Evolutionary conservation across 2,888 invertebrate genomes (phyloP), one percentile per base, ranked within the genome.

Genomic region (Sepiola atlantica): DNA sequence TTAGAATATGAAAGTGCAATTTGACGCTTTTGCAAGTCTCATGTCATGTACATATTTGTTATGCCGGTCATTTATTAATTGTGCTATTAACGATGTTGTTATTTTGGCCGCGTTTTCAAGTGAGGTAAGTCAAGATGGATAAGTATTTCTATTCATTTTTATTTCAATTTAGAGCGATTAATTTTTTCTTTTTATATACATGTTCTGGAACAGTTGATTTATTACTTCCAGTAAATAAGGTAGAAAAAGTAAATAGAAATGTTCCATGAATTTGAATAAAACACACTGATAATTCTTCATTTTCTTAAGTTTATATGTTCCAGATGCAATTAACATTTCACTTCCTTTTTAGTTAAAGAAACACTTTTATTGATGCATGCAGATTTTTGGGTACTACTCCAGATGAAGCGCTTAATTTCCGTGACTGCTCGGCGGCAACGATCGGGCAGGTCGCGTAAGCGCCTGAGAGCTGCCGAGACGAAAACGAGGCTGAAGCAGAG

Each of bases 31-130:
- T n/a, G 21, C 10, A 21, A 61, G n/a, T n/a, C 3, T 77, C 77
- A 77, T 77, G 77, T n/a, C 77, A 77, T 77, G n/a, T 77, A 77
- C 77, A 77, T 32, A 77, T 77, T 77, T 77, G 77, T 77, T 77
- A 77, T 77, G 77, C 16, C n/a, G 77, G 77, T 77, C 77, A 77
- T 77, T 77, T 32, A 16, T 77, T 32, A 14, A 14, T 77, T 77
- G n/a, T 77, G n/a, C 77, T 77, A 77, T 77, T 32, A n/a, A n/a
- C 32, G n/a, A n/a, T 77, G 77, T 16, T 77, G 77, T 77, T 77
- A 14, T 77, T 77, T 77, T 77, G n/a, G 18, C n/a, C 16, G n/a
- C 32, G n/a, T 77, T n/a, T 10, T 77, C 77, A 77, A 1, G 10
- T 28, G n/a, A 77, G 77, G 77, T 77, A 77, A 77, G 77, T 77